Base-by-base conservation (phyloP, 2,113 vertebrate genomes). In the Ctenomys sociabilis region DNA sequence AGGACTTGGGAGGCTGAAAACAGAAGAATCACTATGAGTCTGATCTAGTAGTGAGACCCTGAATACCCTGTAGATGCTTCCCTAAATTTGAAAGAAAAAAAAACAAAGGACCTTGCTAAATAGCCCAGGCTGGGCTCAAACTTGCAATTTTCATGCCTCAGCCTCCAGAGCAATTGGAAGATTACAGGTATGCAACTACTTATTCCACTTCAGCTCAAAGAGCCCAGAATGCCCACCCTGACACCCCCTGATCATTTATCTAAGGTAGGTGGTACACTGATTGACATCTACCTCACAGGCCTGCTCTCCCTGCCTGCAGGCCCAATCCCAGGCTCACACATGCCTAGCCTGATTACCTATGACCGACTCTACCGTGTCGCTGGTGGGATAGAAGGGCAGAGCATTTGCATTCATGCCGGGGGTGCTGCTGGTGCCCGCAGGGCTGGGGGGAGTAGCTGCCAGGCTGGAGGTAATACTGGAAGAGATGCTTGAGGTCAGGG, bases 321-420 rank as follows among this genome's bases (percentile, higher is more conserved):
- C 37, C n/a, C 45, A 45, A 32, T 21, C 80, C 90, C 59, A 49
- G 59, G 40, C 93, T 89, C 4, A 14, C 68, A 43, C 17, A 87
- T 68, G 85, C 83, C 84, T 1, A 72, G 75, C 84, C 89, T 87
- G 96, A 98, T 98, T 98, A 99, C 99, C 99, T 97, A 99, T 99
- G 85, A 99, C 99, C 32, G 99, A 99, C 98, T 99, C 99, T 93
- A 99, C 99, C 0, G 99, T 99, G 98, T 99, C 99, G 88, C 99
- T 99, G 98, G 99, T 99, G 93, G 99, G 99, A 97, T 99, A 99
- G 98, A 99, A 99, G 87, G 99, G 99, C 98, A 99, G 98, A 64
- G 99, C 99, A 57, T 99, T 99, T 97, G 99, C 99, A 86, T 99
- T 99, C 99, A 99, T 99, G 98, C 99, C 99, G 24, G 99, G 99